These are phyloP conservation scores for Linepithema humile DNA, from an alignment of 1,140 invertebrate species.

Conservation along the genomic window DNA sequence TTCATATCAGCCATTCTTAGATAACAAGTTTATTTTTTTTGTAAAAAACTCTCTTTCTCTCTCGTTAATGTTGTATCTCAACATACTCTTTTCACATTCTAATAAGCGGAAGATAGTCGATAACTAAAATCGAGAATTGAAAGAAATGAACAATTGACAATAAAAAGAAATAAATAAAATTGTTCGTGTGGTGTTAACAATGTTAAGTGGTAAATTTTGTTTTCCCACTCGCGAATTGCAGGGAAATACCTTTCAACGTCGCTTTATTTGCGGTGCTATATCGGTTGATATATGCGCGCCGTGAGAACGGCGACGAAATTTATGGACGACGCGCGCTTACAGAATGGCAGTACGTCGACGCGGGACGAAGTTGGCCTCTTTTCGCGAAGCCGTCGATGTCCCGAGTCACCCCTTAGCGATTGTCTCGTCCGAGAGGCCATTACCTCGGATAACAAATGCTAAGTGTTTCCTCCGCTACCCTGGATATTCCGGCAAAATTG, in stretches of 20 bases:
- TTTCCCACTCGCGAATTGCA: conserved; percentile 21
- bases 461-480: conserved; percentile 70
- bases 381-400: conserved; percentile 40
- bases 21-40: neutral
- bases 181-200: neutral
- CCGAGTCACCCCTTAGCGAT: conserved; percentile 63
- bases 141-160: neutral
- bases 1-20: neutral
- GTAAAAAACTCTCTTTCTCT: neutral
- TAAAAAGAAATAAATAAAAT: too few species aligned
- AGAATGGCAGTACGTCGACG: conserved; percentile 29
- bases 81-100: neutral
- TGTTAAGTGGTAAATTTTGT: conserved; percentile 33
- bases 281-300: conserved; percentile 38
- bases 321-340: conserved; percentile 20
- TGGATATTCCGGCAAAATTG: conserved; percentile 60
- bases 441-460: conserved; percentile 72
- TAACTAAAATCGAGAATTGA: neutral
- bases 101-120: neutral
- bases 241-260: conserved; percentile 26
- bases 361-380: conserved; percentile 44
- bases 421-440: conserved; percentile 62
- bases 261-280: conserved; percentile 48
- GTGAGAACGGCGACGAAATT: conserved; percentile 39
- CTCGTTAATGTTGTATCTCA: neutral